Evolutionary conservation across 2,888 invertebrate species (phyloP).

Genomic region (Disparrhopalites patrizii): DNA sequence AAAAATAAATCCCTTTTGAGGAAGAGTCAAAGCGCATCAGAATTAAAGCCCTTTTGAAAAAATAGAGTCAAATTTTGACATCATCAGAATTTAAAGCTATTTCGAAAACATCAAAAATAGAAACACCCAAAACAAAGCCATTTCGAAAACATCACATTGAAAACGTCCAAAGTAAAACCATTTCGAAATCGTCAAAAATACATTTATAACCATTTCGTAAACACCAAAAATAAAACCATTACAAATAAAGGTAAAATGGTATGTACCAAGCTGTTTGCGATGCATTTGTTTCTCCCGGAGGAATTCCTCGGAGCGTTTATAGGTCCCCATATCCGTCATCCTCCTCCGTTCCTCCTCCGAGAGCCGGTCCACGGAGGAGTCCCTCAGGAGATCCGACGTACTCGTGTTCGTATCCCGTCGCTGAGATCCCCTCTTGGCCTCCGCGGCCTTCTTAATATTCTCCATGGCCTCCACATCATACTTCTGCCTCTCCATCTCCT

Average conservation of each 20-base stretch:
- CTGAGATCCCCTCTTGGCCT: not conserved
- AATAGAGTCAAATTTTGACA: no score
- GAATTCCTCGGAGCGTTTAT: not conserved
- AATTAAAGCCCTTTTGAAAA: no score
- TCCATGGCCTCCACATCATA: slow-evolving; percentile 5
- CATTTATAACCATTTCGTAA: not conserved
- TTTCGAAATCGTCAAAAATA: no score
- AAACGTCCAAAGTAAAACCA: no score
- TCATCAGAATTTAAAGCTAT: not conserved
- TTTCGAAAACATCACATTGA: no score
- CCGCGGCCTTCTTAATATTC: not conserved
- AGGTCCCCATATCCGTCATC: not conserved
- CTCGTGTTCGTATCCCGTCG: no score
- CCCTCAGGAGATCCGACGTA: not conserved
- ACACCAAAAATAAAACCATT: not conserved
- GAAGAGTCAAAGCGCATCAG: no score
- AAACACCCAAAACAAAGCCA: no score
- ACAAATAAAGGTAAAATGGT: no score
- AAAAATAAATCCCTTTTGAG: no score
- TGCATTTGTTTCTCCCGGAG: not conserved
- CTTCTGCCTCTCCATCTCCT: not conserved
- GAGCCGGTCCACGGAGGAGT: not conserved
- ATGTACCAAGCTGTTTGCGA: not conserved
- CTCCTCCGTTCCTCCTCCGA: not conserved
- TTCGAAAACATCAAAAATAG: not conserved